Conservation (phyloP, 2,888 invertebrate genomes). For the Athetis lepigone region DNA sequence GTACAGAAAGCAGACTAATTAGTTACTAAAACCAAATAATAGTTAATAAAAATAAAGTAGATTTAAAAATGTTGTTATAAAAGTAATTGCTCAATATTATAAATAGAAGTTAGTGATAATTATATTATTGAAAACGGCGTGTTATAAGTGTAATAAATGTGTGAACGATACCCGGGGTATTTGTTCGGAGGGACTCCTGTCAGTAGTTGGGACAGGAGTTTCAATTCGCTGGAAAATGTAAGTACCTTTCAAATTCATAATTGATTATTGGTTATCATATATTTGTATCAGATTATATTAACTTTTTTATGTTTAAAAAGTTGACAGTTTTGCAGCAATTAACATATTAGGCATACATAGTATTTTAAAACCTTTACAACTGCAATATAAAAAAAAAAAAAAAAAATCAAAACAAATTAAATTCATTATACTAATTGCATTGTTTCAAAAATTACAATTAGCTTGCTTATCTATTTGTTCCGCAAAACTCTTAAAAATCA, state of each 20-base stretch:
- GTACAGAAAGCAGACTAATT: slow-evolving; percentile 54
- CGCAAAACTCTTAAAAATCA: not conserved
- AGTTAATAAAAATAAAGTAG: slow-evolving; percentile 54
- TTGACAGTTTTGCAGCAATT: no score
- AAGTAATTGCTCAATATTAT: slow-evolving; percentile 74
- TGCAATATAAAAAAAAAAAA: no score
- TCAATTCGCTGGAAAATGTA: slow-evolving; percentile 86
- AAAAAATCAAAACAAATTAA: not conserved
- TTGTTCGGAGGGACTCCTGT: slow-evolving; percentile 87
- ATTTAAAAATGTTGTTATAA: slow-evolving; percentile 66
- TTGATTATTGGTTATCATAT: no score
- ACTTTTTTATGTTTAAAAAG: no score
- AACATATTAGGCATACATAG: no score
- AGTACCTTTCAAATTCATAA: slow-evolving; percentile 66
- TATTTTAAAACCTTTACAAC: no score
- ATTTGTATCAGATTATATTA: no score
- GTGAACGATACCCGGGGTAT: slow-evolving; percentile 86
- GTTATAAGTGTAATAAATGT: slow-evolving; percentile 75
- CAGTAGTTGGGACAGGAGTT: slow-evolving; percentile 88
- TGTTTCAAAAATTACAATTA: not conserved
- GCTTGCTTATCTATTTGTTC: not conserved
- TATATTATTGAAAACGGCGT: slow-evolving; percentile 49
- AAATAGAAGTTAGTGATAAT: slow-evolving; percentile 62
- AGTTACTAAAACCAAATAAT: slow-evolving; percentile 48
- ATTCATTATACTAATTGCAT: not conserved